Conservation (phyloP, 2,888 invertebrate species). For the Eristalis arbustorum region DNA sequence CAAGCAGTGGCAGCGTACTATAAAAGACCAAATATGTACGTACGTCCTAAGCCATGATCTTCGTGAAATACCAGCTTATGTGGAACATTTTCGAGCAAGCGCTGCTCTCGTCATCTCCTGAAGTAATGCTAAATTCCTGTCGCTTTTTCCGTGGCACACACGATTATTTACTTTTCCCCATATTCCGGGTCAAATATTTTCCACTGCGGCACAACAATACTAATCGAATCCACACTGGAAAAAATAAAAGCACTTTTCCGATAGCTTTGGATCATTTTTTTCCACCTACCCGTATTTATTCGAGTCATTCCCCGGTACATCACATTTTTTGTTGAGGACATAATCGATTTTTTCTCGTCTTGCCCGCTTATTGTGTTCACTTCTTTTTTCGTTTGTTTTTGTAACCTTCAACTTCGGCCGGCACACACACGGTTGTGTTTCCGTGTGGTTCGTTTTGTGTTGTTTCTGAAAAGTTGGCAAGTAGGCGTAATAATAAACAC, state of each 20-base stretch:
- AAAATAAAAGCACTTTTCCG: not conserved
- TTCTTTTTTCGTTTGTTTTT: not conserved
- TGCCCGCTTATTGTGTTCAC: not conserved
- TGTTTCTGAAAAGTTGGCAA: not conserved
- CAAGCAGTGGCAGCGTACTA: too few species aligned
- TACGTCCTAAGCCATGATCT: too few species aligned
- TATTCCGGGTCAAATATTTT: not conserved
- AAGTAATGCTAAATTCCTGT: too few species aligned
- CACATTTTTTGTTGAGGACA: not conserved
- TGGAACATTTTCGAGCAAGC: too few species aligned
- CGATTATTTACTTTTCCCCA: not conserved
- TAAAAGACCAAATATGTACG: too few species aligned
- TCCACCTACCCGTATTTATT: not conserved
- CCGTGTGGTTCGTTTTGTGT: not conserved
- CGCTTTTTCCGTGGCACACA: not conserved
- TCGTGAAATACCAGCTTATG: too few species aligned
- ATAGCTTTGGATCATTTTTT: not conserved
- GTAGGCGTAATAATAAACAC: constrained; percentile 18
- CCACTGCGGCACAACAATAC: not conserved
- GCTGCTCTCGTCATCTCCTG: too few species aligned
- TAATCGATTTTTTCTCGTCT: not conserved
- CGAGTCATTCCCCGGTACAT: not conserved
- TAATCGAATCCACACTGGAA: not conserved
- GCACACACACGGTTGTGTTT: not conserved
- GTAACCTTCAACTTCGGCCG: not conserved